Percentiles rank a stretch among this genome's conserved stretches.
phyloP scores from a whole-genome alignment of 2,888 invertebrate genomes.

The Julus scanicus region DNA sequence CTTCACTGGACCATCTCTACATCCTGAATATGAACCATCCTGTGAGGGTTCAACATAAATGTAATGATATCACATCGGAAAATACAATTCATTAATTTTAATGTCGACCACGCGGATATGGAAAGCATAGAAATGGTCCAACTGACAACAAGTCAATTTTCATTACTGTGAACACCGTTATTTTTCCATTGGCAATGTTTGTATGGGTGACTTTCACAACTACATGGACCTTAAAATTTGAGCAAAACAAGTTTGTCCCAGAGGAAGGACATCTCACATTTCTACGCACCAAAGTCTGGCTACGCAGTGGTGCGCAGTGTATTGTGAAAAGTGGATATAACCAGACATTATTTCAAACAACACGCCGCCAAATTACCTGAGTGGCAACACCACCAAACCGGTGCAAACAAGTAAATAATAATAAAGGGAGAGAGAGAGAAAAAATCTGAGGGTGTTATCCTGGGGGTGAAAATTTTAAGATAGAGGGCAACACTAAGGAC shows the following conservation, averaged over 20 bases:
- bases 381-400: background rate
- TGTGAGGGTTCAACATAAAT: no score
- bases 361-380: background rate
- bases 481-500: slow-evolving; percentile 6
- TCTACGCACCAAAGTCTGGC: background rate
- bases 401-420: slow-evolving; percentile 19
- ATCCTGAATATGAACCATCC: no score
- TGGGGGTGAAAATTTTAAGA: background rate
- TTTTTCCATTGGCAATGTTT: background rate
- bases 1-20: no score
- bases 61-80: no score
- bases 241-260: no score
- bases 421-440: background rate
- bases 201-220: background rate
- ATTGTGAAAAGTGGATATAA: background rate
- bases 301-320: no score
- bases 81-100: no score
- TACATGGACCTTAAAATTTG: background rate
- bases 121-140: background rate
- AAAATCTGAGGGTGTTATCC: background rate
- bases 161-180: no score
- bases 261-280: background rate
- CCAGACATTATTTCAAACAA: background rate
- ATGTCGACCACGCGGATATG: no score
- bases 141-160: no score